These are phyloP conservation scores for Dusona sp. DNA, from an alignment of 2,888 invertebrate species.

Conservation along the genomic window DNA sequence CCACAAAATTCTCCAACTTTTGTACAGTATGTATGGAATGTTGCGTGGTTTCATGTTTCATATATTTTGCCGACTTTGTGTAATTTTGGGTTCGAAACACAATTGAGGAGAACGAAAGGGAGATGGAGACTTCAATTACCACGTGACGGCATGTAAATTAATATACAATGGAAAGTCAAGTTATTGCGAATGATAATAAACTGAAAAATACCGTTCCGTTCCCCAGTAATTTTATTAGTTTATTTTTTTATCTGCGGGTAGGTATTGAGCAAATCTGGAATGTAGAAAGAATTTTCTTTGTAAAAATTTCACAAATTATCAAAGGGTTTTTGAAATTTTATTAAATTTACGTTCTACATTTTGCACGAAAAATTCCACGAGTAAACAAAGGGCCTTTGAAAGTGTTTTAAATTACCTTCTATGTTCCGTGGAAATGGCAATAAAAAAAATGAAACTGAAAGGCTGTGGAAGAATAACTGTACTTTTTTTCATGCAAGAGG, in stretches of 20 bases:
- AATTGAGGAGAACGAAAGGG: neutral
- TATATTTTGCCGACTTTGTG: constrained; percentile 6
- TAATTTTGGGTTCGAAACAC: neutral
- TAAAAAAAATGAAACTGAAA: constrained; percentile 8
- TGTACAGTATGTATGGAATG: neutral
- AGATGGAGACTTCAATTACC: constrained; percentile 32
- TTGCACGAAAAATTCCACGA: neutral
- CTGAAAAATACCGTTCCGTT: too few species aligned
- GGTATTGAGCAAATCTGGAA: neutral
- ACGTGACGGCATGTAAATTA: constrained; percentile 42
- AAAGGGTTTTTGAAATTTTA: neutral
- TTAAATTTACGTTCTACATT: neutral
- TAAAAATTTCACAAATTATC: neutral
- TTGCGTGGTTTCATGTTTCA: neutral
- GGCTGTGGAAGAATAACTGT: neutral
- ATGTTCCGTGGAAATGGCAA: neutral
- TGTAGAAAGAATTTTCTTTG: neutral
- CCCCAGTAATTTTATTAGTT: neutral
- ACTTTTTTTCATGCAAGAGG: constrained; percentile 2
- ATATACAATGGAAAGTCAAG: constrained; percentile 29
- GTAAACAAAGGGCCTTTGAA: neutral
- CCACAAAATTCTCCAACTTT: constrained; percentile 39
- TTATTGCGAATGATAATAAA: constrained; percentile 36
- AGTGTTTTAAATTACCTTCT: neutral
- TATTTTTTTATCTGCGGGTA: neutral